Base-by-base conservation (phyloP, 2,888 invertebrate species). In the Chorisops tibialis region DNA sequence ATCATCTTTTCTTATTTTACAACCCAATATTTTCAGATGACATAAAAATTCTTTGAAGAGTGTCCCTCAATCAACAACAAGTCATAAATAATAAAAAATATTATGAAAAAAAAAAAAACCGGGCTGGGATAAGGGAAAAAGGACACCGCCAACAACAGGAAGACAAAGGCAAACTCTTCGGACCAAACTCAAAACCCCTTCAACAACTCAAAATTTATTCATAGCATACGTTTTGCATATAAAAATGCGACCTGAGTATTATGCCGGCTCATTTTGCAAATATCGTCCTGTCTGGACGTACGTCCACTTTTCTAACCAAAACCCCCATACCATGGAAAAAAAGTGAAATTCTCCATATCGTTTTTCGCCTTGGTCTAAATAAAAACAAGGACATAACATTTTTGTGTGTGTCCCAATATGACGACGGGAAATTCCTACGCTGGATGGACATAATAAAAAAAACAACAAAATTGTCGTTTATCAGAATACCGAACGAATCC, bases 141-240 rank as follows among this genome's bases (percentile, higher is more conserved):
- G 59, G 41, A 60, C 19, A 21, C 14, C 7, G 18, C 59, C 48
- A 54, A n/a, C 50, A 19, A 39, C 24, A 61, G 49, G 43, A 63
- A 64, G 59, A 64, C 64, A 64, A 64, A 62, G 59, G 43, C 49
- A 62, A 62, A 60, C 60, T 63, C 61, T 65, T 30, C 30, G 9
- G n/a, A n/a, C n/a, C n/a, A n/a, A n/a, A n/a, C n/a, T n/a, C n/a
- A n/a, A n/a, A n/a, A n/a, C n/a, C n/a, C n/a, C n/a, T n/a, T 65
- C 59, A 58, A 45, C 56, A 51, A 63, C 59, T 56, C 49, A 51
- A 65, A 65, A 65, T 65, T 65, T 65, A 65, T 65, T 65, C 65
- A 65, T 65, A 41, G 61, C 65, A 65, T 65, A 65, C 61, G 63
- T 51, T 63, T 65, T 65, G 63, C 63, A 65, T 65, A 65, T 54